Evolutionary conservation across 2,797 vertebrate genomes (phyloP).

Genomic region (Gobio occitaniae): DNA sequence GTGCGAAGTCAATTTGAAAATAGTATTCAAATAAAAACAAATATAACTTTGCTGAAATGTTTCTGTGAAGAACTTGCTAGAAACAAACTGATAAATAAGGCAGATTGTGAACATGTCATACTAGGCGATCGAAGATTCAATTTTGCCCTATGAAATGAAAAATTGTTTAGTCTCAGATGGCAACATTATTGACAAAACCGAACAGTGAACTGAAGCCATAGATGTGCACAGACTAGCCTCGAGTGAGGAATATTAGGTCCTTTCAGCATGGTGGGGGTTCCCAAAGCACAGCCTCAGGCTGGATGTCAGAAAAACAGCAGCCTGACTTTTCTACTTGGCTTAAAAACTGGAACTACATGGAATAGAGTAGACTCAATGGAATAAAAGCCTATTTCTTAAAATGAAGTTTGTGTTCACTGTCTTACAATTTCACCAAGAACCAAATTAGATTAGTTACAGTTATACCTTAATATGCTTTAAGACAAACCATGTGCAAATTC

Average conservation of each 20-base stretch:
- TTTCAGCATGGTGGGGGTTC: background rate
- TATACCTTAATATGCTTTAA: background rate
- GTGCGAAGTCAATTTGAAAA: background rate
- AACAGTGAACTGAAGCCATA: background rate
- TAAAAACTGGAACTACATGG: background rate
- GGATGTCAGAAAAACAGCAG: conserved; percentile 19
- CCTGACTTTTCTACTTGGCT: background rate
- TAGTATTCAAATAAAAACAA: background rate
- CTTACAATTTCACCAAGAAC: background rate
- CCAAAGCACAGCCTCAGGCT: conserved; percentile 23
- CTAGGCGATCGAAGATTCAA: background rate
- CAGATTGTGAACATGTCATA: background rate
- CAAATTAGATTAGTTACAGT: background rate
- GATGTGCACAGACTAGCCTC: conserved; percentile 10
- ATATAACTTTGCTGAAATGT: background rate
- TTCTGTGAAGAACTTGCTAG: background rate
- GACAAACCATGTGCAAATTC: no score
- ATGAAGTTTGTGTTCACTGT: background rate
- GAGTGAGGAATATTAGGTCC: conserved; percentile 2
- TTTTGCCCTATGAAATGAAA: background rate
- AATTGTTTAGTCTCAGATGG: background rate
- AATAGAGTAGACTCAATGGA: background rate
- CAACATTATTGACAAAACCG: background rate
- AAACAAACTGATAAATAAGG: background rate
- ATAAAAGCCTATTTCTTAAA: background rate